A percentile compares a stretch with the other conserved stretches of the same genome.
These are phyloP conservation scores for Parotocinclus haroldoi DNA, from an alignment of 2,797 vertebrate species.

Conservation along the genomic window DNA sequence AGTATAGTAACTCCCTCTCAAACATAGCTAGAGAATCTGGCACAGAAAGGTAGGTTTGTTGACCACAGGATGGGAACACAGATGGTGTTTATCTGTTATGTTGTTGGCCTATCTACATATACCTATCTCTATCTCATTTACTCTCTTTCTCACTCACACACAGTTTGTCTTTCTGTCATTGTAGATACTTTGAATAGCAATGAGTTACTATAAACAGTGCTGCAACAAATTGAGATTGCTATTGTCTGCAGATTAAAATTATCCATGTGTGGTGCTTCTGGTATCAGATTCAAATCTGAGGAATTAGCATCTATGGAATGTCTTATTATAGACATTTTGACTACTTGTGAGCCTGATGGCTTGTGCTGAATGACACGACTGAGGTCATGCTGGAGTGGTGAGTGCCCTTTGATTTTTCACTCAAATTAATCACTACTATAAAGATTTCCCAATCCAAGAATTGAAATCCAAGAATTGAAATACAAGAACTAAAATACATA, in stretches of 20 bases:
- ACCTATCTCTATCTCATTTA: slow-evolving; percentile 2
- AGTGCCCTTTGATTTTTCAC: slow-evolving; percentile 19
- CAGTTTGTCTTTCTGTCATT: no score
- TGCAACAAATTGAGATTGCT: no score
- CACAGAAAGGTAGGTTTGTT: slow-evolving; percentile 35
- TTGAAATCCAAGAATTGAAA: slow-evolving; percentile 3
- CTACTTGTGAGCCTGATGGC: slow-evolving; percentile 11
- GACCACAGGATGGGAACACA: slow-evolving; percentile 53
- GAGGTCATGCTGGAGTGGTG: slow-evolving; percentile 23
- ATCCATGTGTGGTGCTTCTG: neutral
- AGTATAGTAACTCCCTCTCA: slow-evolving; percentile 3
- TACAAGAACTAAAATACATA: neutral
- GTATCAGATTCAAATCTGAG: slow-evolving; percentile 11
- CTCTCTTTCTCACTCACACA: no score
- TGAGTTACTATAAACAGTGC: no score
- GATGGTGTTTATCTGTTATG: slow-evolving; percentile 54
- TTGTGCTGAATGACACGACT: slow-evolving; percentile 36
- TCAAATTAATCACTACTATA: slow-evolving; percentile 1
- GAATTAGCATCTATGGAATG: slow-evolving; percentile 10
- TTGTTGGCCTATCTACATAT: slow-evolving; percentile 44
- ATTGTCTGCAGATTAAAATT: no score
- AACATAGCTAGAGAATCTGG: slow-evolving; percentile 27
- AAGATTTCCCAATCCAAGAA: neutral
- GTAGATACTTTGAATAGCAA: no score
- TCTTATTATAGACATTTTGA: slow-evolving; percentile 31